Percentiles rank a stretch among this genome's conserved stretches.
phyloP scores from a whole-genome alignment of 2,888 invertebrate genomes.

The Ichneumoninae sp. region DNA sequence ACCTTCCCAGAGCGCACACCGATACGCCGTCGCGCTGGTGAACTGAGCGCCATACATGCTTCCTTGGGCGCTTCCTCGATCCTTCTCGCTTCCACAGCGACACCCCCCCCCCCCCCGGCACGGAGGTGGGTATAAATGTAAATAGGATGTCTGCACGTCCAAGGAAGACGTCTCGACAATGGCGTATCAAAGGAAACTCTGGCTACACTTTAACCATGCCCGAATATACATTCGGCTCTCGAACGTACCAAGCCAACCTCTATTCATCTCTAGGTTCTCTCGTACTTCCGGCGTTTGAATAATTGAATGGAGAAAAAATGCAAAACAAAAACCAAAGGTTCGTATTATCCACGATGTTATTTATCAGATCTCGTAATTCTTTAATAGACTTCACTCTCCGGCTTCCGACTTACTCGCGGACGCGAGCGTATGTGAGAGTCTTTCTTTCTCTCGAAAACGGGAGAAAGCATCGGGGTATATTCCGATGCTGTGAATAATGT shows the following conservation, averaged over 20 bases:
- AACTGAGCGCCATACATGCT: constrained; percentile 10
- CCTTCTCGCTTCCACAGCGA: constrained; percentile 69
- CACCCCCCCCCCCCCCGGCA: constrained; percentile 71
- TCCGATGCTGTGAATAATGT: constrained; percentile 4
- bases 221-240: constrained; percentile 33
- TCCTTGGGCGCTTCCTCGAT: constrained; percentile 49
- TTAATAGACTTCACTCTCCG: constrained; percentile 29
- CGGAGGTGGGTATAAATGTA: constrained; percentile 80
- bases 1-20: constrained; percentile 44
- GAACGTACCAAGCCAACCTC: constrained; percentile 41
- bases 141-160: constrained; percentile 80
- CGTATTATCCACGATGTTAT: constrained; percentile 38
- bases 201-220: constrained; percentile 67
- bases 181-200: constrained; percentile 76
- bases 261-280: constrained; percentile 67
- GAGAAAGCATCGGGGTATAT: background rate
- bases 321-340: constrained; percentile 15
- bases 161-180: constrained; percentile 78
- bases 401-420: background rate
- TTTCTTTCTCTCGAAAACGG: constrained; percentile 7
- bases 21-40: constrained; percentile 36
- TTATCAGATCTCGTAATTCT: constrained; percentile 47
- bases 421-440: background rate
- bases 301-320: background rate
- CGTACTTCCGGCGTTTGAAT: constrained; percentile 56